Base-by-base conservation (phyloP, 2,113 vertebrate genomes). In the Dasyornis broadbenti region DNA sequence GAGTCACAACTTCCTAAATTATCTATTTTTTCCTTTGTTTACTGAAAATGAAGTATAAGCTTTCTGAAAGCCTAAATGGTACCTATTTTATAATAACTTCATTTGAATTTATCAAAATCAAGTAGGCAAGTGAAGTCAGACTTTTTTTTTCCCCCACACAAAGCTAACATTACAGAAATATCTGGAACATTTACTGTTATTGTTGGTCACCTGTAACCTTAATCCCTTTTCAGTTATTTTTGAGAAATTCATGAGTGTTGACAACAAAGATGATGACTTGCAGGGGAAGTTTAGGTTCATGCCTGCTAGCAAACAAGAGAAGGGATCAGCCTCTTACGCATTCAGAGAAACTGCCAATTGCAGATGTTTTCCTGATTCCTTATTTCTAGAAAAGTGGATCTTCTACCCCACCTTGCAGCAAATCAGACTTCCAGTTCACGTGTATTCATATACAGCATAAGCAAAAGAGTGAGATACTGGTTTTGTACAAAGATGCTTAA, bases 381-480 rank as follows among this genome's bases (percentile, higher is more conserved):
- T 47, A 31, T 26, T 72, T 69, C 17, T 14, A 19, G 15, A 64
- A 40, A 20, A 31, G 15, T 3, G 0, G 13, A n/a, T 7, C 7
- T 69, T 59, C 24, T 57, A 63, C 8, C 8, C 23, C 18, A 64
- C 14, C 6, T 40, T 52, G 39, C 14, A 79, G 19, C 9, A 63
- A 52, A n/a, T 27, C 68, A 57, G 18, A 49, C 3, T 61, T 40
- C 17, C 30, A 10, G 2, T 39, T 57, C 40, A 54, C 21, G 30
- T 27, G 4, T 22, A 33, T 49, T 64, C 33, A 27, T 14, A 63
- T 5, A 27, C 22, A 71, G 57, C 24, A 35, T 33, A 42, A 64
- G 11, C 20, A 57, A 30, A 78, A 35, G 20, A 30, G 8, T 1
- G 4, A 76, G 8, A 37, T 17, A 10, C 0, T 45, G 3, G 1